Evolutionary conservation across 2,797 vertebrate genomes (phyloP), one percentile per base, ranked within the genome.

Genomic region (Lagocephalus sceleratus): DNA sequence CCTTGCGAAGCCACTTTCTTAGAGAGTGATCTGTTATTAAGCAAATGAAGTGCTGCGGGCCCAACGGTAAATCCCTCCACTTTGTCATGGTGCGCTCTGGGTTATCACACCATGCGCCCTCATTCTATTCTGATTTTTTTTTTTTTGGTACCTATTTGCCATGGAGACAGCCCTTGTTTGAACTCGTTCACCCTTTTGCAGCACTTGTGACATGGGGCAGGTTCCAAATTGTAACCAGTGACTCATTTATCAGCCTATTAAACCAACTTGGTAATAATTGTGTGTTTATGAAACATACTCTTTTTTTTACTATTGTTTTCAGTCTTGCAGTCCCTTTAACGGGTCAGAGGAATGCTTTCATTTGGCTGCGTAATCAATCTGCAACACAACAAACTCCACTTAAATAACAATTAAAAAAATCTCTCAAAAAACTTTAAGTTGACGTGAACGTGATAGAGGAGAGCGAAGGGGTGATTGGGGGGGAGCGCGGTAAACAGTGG

Each of bases 21-120:
- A 79, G 77, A 84, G 83, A 89, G 85, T 88, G 73, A 88, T 90
- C 87, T 90, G 86, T 89, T 90, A 89, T 91, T 90, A 90, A 87
- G 85, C 87, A 90, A 90, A 90, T 90, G 82, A 90, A 89, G 86
- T 79, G 86, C 86, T 87, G 78, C 75, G 71, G 88, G 88, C 85
- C 83, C 79, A 76, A 84, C 79, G 68, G 83, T 87, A 90, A 91
- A 91, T 88, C 87, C 84, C 82, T 86, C 80, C 88, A 87, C 86
- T 90, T 89, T 88, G 84, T 88, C 85, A 83, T 82, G 85, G 82
- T 87, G 75, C 81, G 77, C 85, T 81, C 84, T 83, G 71, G 79
- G 81, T 88, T 86, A 87, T 89, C 85, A 62, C 73, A 64, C 68
- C 80, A 71, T 60, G 70, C 60, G 72, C 67, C 40, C 64, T 78